A percentile compares a stretch with the other conserved stretches of the same genome.
Conservation (phyloP, 30 jellyfish, hydroid and myxozoan genomes). For the Aurelia sp. region DNA sequence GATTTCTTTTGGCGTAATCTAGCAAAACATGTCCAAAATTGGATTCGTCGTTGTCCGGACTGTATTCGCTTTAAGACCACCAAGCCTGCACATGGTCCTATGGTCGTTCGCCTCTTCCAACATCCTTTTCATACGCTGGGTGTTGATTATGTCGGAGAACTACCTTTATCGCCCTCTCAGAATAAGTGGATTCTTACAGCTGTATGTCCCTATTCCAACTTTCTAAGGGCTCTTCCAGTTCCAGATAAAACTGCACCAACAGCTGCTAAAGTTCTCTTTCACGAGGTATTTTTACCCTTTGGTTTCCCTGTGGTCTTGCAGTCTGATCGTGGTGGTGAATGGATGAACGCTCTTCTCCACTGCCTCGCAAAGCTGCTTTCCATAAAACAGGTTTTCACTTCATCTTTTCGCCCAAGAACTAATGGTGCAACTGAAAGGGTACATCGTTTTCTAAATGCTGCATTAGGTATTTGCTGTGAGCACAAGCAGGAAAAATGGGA, state of each 20-base stretch:
- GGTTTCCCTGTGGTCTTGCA: slow-evolving; percentile 51
- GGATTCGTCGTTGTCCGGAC: slow-evolving; percentile 42
- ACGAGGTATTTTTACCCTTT: slow-evolving; percentile 26
- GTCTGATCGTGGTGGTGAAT: slow-evolving; percentile 60
- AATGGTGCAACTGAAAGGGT: slow-evolving; percentile 58
- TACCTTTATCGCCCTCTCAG: slow-evolving; percentile 29
- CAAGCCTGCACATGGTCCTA: slow-evolving; percentile 38
- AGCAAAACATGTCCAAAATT: slow-evolving; percentile 43
- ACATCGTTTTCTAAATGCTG: slow-evolving; percentile 40
- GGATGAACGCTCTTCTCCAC: slow-evolving; percentile 12
- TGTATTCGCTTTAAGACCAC: slow-evolving; percentile 29
- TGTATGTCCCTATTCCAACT: slow-evolving; percentile 42
- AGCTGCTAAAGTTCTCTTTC: slow-evolving; percentile 27
- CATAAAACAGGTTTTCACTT: slow-evolving; percentile 5
- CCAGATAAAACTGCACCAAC: slow-evolving; percentile 38
- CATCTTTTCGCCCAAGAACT: slow-evolving; percentile 43
- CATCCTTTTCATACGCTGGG: slow-evolving; percentile 55
- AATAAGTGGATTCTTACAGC: slow-evolving; percentile 54
- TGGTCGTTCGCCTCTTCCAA: slow-evolving; percentile 30
- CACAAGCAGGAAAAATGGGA: slow-evolving; percentile 32
- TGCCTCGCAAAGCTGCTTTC: not conserved
- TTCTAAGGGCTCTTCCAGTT: slow-evolving; percentile 53
- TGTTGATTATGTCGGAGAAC: slow-evolving; percentile 52
- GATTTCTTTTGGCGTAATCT: slow-evolving; percentile 45
- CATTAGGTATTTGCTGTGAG: slow-evolving; percentile 38